Conservation (phyloP, 2,888 invertebrate species). For the Leucophenga maculata region DNA sequence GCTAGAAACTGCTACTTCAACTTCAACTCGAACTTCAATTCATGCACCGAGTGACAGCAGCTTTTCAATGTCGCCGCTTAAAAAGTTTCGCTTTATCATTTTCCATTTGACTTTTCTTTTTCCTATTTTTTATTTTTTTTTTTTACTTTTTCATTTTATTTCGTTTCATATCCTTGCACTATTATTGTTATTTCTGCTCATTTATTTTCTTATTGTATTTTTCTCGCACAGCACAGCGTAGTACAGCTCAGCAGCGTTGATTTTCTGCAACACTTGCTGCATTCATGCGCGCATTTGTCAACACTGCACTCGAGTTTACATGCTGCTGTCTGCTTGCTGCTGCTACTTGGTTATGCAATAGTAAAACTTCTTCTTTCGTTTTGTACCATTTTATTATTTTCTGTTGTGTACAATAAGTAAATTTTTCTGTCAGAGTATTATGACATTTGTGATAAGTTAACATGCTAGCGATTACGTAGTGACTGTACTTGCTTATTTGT, state of each 20-base stretch:
- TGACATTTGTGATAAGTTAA: slow-evolving; percentile 17
- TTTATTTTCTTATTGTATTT: background rate
- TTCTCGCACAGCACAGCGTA: background rate
- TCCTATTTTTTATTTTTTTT: too few relatives aligned
- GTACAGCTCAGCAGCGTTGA: too few relatives aligned
- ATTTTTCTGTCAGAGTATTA: slow-evolving; percentile 1
- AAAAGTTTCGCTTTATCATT: slow-evolving; percentile 5
- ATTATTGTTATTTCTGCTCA: slow-evolving; percentile 2
- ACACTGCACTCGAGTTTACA: background rate
- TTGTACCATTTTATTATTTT: background rate
- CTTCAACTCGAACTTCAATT: background rate
- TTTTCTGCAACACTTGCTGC: slow-evolving; percentile 10
- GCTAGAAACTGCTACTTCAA: background rate
- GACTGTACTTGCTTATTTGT: too few relatives aligned
- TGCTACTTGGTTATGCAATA: too few relatives aligned
- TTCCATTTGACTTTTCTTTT: background rate
- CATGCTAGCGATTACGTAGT: background rate
- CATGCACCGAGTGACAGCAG: background rate
- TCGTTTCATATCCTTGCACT: slow-evolving; percentile 9
- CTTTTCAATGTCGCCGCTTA: slow-evolving; percentile 8
- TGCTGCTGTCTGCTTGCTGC: too few relatives aligned
- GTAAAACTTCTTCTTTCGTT: background rate
- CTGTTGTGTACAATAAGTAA: background rate
- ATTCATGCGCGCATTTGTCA: slow-evolving; percentile 6
- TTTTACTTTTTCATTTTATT: too few relatives aligned